These are phyloP conservation scores for Brachionus sp. DNA, from an alignment of 1,140 invertebrate genomes.

Conservation along the genomic window DNA sequence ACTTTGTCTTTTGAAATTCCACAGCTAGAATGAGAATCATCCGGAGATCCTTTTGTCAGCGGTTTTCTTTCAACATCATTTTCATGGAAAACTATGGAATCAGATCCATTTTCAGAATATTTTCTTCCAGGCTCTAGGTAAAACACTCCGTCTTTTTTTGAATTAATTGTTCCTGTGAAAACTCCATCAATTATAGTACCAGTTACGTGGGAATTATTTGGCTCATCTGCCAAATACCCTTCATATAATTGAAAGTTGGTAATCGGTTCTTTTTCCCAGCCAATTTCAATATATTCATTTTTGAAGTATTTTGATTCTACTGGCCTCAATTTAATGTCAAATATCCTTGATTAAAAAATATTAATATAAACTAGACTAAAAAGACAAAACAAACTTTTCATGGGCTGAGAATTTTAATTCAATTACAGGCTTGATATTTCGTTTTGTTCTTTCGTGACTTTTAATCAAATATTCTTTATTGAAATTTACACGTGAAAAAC, in stretches of 20 bases:
- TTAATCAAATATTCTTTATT: not conserved
- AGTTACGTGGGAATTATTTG: not conserved
- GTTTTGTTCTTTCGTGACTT: not conserved
- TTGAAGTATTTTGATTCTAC: not conserved
- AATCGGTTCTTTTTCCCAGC: not conserved
- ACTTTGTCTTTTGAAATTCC: not conserved
- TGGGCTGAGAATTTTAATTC: conserved; percentile 22
- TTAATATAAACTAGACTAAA: not conserved
- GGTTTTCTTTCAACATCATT: not conserved
- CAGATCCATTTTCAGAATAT: not conserved
- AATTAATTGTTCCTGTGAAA: conserved; percentile 15
- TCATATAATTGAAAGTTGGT: conserved; percentile 23
- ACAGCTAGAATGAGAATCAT: not conserved
- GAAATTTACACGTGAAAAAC: conserved; percentile 24
- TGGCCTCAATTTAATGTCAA: conserved; percentile 31
- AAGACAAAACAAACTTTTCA: not conserved
- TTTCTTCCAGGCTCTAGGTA: conserved; percentile 5
- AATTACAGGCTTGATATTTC: not conserved
- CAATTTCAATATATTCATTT: conserved; percentile 5
- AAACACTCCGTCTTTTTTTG: conserved; percentile 21
- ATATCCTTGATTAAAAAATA: not conserved
- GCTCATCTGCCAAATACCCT: conserved; percentile 26
- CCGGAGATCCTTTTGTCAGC: not conserved
- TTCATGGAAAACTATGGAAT: conserved; percentile 28
- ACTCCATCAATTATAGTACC: conserved; percentile 33